A percentile compares a stretch with the other conserved stretches of the same genome.
Evolutionary conservation across 2,113 vertebrate genomes (phyloP).

Genomic region (Deroptyus accipitrinus): DNA sequence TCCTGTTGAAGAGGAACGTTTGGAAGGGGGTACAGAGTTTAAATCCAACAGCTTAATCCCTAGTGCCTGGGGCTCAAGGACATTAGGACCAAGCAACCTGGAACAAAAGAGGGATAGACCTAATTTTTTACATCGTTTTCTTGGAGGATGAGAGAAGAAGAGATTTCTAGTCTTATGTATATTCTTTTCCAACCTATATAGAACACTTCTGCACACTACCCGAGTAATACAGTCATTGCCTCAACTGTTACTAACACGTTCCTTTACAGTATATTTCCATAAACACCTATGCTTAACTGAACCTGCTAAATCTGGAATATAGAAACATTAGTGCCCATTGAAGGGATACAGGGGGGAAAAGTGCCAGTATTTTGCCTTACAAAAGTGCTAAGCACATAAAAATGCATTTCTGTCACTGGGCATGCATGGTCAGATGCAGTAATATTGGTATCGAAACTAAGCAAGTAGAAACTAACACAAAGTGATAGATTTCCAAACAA

Average conservation of each 20-base stretch:
- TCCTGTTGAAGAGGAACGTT: background rate
- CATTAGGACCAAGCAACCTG: background rate
- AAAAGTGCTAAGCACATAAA: background rate
- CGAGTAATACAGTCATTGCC: background rate
- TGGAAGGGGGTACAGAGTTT: background rate
- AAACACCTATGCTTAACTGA: background rate
- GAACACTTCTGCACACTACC: background rate
- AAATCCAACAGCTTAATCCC: background rate
- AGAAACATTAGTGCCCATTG: background rate
- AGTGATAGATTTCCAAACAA: conserved; percentile 30
- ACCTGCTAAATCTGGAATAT: background rate
- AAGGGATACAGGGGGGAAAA: background rate
- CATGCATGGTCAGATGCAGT: background rate
- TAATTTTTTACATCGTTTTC: background rate
- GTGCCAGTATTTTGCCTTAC: background rate
- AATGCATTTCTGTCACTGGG: background rate
- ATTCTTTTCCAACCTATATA: background rate
- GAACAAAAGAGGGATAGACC: background rate
- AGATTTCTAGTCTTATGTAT: background rate
- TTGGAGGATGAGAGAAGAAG: background rate
- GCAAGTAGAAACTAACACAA: conserved; percentile 4
- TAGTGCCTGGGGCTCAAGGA: background rate
- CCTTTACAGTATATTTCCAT: background rate
- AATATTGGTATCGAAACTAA: background rate
- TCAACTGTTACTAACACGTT: background rate